phyloP scores from a whole-genome alignment of 1,140 invertebrate species.

The Aphelinus atriplicis region DNA sequence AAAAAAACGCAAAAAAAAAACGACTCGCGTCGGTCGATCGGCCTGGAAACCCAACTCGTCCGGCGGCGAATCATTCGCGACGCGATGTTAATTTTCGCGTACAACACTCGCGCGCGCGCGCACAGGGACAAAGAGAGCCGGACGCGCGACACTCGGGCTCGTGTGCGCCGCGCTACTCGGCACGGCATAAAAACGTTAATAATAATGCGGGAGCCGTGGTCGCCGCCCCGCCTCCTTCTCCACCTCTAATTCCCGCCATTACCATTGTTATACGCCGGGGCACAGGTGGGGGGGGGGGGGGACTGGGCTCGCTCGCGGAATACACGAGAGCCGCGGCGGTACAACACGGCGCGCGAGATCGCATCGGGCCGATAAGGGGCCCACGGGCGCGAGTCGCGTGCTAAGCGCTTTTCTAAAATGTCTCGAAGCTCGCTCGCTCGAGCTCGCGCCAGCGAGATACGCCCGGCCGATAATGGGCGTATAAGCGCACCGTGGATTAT shows the following conservation, averaged over 20 bases:
- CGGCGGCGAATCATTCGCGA: neutral
- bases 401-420: constrained; percentile 35
- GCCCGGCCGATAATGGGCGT: constrained; percentile 26
- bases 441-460: constrained; percentile 14
- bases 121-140: neutral
- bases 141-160: neutral
- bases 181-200: constrained; percentile 11
- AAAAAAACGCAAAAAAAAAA: too few relatives aligned
- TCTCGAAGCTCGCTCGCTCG: constrained; percentile 14
- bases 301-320: too few relatives aligned
- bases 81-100: neutral
- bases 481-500: constrained; percentile 12
- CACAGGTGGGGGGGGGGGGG: neutral
- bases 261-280: constrained; percentile 21
- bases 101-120: neutral
- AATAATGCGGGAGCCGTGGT: neutral
- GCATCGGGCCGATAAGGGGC: constrained; percentile 31
- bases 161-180: neutral
- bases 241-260: constrained; percentile 35
- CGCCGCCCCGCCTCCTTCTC: neutral
- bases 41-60: too few relatives aligned
- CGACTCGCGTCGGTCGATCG: too few relatives aligned
- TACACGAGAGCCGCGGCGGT: neutral
- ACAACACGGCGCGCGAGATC: constrained; percentile 21
- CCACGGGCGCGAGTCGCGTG: constrained; percentile 25